Conservation (phyloP, 2,113 vertebrate species). For the Bubalus kerabau region DNA sequence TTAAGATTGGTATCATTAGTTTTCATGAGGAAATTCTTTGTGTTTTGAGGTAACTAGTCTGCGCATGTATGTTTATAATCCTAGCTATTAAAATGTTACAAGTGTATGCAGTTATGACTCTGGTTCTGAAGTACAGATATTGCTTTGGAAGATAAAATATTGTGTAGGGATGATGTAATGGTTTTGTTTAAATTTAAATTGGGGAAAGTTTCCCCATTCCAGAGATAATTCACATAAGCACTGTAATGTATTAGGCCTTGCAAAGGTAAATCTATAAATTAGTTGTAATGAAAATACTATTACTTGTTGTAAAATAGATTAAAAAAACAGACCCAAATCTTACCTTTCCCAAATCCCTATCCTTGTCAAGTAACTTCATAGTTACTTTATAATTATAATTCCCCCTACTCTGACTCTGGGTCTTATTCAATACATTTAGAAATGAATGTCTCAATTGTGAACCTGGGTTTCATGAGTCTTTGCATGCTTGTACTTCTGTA, state of each 20-base stretch:
- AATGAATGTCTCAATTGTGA: background rate
- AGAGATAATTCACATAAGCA: background rate
- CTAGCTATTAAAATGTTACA: background rate
- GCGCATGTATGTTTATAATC: background rate
- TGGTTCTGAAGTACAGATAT: background rate
- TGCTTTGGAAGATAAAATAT: background rate
- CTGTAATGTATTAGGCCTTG: background rate
- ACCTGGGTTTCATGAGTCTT: background rate
- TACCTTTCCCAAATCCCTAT: background rate
- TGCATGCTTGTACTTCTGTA: background rate
- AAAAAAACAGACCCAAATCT: background rate
- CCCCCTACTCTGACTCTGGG: background rate
- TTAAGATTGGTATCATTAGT: constrained; percentile 53
- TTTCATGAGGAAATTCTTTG: background rate
- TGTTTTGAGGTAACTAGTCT: constrained; percentile 10
- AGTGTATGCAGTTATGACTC: background rate
- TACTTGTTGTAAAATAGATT: background rate
- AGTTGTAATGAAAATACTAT: background rate
- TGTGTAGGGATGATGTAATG: background rate
- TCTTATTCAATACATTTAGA: background rate
- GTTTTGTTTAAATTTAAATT: background rate
- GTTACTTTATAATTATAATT: background rate
- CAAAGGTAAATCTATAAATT: background rate
- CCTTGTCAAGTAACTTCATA: background rate
- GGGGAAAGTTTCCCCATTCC: background rate